A percentile compares a stretch with the other conserved stretches of the same genome.
Conservation (phyloP, 2,113 vertebrate genomes). For the Mormyrus iriodes region DNA sequence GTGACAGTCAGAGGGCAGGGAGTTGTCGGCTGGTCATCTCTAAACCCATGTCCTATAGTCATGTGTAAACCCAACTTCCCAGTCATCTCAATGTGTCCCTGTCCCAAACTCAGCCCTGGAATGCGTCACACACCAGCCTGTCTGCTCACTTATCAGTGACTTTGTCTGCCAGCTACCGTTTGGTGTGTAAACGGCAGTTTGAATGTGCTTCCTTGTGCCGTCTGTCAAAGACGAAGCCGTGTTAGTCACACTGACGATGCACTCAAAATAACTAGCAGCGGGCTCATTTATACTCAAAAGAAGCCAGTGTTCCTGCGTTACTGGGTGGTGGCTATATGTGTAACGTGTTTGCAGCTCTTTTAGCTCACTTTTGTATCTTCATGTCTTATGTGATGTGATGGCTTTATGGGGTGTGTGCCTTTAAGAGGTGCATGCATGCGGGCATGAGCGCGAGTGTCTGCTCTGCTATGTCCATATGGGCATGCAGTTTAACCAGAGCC, state of each 20-base stretch:
- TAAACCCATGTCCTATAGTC: too few relatives aligned
- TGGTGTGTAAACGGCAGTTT: slow-evolving; percentile 8
- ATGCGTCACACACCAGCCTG: background rate
- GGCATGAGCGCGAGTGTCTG: background rate
- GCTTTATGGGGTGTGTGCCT: background rate
- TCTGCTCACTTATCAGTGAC: background rate
- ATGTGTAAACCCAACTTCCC: too few relatives aligned
- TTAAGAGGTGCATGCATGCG: background rate
- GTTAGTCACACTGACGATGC: slow-evolving; percentile 3
- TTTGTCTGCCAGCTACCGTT: slow-evolving; percentile 4
- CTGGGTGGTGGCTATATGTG: background rate
- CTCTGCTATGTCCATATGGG: background rate
- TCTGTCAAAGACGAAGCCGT: background rate
- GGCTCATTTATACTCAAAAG: background rate
- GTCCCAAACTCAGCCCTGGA: background rate
- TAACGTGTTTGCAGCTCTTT: background rate
- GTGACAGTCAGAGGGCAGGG: too few relatives aligned
- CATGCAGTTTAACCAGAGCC: background rate
- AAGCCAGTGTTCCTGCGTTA: background rate
- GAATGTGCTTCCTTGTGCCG: background rate
- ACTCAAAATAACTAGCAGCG: background rate
- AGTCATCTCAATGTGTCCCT: too few relatives aligned
- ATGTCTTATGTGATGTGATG: background rate
- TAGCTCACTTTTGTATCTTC: background rate
- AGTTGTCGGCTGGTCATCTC: background rate